These are phyloP conservation scores for Sciaenops ocellatus DNA, from an alignment of 2,797 vertebrate species.

Conservation along the genomic window DNA sequence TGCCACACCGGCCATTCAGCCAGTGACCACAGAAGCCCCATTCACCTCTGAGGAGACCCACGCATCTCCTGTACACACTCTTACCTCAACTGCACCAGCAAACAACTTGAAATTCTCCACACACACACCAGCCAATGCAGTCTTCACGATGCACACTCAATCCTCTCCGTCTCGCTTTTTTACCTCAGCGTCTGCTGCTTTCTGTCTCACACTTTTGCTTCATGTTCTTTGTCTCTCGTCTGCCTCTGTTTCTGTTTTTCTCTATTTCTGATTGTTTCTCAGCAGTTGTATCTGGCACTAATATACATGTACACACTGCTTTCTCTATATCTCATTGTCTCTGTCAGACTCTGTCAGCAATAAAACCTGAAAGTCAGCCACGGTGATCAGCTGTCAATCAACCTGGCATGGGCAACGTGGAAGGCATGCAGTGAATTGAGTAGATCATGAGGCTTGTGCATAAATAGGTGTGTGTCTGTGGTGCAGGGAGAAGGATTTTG, in stretches of 20 bases:
- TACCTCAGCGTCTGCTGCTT: constrained; percentile 14
- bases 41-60: constrained; percentile 32
- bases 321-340: constrained; percentile 25
- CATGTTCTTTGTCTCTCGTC: constrained; percentile 13
- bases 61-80: neutral
- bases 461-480: constrained; percentile 6
- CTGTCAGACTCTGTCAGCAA: constrained; percentile 55
- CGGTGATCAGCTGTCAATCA: constrained; percentile 69
- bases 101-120: constrained; percentile 37
- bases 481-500: neutral
- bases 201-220: constrained; percentile 19
- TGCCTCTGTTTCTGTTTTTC: constrained; percentile 13
- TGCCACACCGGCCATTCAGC: constrained; percentile 35
- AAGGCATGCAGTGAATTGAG: constrained; percentile 34
- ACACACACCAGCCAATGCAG: constrained; percentile 11
- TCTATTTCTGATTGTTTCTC: constrained; percentile 11
- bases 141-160: constrained; percentile 30
- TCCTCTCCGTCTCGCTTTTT: constrained; percentile 37
- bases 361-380: constrained; percentile 67
- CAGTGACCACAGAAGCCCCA: constrained; percentile 25
- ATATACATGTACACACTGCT: neutral
- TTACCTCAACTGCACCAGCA: constrained; percentile 10
- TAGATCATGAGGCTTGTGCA: constrained; percentile 38
- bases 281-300: neutral
- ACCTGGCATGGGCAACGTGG: constrained; percentile 23